These are phyloP conservation scores for Arrhopalites spinosus DNA, from an alignment of 2,888 invertebrate species.

Conservation along the genomic window DNA sequence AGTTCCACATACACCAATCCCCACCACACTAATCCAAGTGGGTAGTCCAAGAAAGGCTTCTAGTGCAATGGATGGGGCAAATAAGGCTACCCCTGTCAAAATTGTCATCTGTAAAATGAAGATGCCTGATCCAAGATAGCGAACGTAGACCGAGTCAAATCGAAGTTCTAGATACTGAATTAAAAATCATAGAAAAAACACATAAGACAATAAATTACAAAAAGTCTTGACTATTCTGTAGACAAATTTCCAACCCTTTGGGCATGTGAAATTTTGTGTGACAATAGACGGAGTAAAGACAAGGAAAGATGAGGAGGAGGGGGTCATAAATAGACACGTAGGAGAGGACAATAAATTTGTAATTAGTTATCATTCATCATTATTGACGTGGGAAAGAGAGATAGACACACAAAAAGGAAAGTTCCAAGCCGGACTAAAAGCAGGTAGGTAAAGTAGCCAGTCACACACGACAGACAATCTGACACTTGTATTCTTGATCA, in stretches of 20 bases:
- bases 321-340: neutral
- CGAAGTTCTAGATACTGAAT: conserved; percentile 51
- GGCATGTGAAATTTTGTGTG: neutral
- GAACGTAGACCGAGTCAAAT: conserved; percentile 47
- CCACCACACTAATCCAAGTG: conserved; percentile 58
- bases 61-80: conserved; percentile 57
- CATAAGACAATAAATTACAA: no score
- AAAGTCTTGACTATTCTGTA: no score
- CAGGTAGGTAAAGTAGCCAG: no score
- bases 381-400: conserved; percentile 1
- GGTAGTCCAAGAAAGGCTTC: conserved; percentile 46
- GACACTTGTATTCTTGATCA: no score
- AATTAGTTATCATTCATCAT: neutral
- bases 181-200: neutral
- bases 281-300: neutral
- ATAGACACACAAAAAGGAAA: neutral
- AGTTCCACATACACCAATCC: conserved; percentile 56
- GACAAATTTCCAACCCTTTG: neutral
- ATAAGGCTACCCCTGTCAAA: conserved; percentile 57
- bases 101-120: conserved; percentile 52
- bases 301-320: neutral
- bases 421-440: neutral
- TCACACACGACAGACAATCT: no score
- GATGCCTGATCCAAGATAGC: conserved; percentile 48
- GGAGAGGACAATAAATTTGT: no score